phyloP scores from a whole-genome alignment of 2,113 vertebrate species.

The Ptilorrhoa leucosticta region DNA sequence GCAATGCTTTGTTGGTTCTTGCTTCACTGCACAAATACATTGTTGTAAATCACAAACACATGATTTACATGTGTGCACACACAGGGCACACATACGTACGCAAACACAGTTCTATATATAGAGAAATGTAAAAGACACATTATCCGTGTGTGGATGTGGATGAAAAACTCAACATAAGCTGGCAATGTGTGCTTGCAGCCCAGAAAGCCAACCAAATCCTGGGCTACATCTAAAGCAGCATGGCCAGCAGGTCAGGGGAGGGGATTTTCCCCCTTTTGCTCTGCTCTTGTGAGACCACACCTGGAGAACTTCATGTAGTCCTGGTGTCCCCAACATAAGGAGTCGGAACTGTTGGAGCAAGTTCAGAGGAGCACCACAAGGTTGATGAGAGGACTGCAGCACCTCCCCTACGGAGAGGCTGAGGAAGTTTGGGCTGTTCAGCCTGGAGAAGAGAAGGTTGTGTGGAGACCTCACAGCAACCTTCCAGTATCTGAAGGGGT shows the following conservation, averaged over 20 bases:
- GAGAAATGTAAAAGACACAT: background rate
- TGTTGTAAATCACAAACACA: background rate
- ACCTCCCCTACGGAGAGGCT: accelerated
- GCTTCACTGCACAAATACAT: background rate
- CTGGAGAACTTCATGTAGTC: background rate
- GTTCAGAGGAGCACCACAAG: background rate
- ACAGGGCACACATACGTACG: accelerated
- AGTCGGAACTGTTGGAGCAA: background rate
- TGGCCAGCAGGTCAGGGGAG: background rate
- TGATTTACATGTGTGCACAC: background rate
- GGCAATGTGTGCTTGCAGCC: background rate
- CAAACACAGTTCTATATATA: background rate
- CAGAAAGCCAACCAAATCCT: background rate
- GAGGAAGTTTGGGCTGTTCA: background rate
- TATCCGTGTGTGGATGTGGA: background rate
- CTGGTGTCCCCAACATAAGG: background rate
- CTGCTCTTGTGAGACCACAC: background rate
- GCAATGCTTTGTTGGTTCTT: background rate
- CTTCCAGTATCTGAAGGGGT: no score
- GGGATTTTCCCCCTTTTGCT: background rate
- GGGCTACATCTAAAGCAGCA: background rate
- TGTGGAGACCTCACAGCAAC: background rate
- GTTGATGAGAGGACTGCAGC: background rate
- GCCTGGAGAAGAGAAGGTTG: background rate
- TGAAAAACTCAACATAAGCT: background rate